phyloP scores from a whole-genome alignment of 2,113 vertebrate genomes.

The Varanus salvator region DNA sequence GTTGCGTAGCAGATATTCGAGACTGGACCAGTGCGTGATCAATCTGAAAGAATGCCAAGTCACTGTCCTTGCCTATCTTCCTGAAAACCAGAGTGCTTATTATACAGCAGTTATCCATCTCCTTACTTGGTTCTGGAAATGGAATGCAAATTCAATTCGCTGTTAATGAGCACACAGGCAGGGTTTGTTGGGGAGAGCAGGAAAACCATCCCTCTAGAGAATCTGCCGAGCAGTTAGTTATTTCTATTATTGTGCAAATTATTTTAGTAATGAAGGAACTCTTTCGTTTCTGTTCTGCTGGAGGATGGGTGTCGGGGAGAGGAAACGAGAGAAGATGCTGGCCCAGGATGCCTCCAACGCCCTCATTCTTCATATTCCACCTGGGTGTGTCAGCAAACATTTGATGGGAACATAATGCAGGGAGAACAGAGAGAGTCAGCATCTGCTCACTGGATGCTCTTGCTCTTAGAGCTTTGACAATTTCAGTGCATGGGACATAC shows the following conservation, averaged over 20 bases:
- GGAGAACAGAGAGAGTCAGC: conserved; percentile 31
- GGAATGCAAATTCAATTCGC: conserved; percentile 88
- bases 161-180: conserved; percentile 89
- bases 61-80: conserved; percentile 29
- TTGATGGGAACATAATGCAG: conserved; percentile 47
- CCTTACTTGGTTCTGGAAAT: conserved; percentile 74
- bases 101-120: conserved; percentile 60
- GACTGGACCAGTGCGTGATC: neutral
- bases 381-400: neutral
- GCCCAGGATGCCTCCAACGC: neutral
- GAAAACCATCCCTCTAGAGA: conserved; percentile 86
- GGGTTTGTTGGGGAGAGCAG: conserved; percentile 80
- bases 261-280: conserved; percentile 79
- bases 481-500: conserved; percentile 42
- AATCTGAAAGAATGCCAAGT: neutral
- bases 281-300: conserved; percentile 63
- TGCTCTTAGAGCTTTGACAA: conserved; percentile 37
- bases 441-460: conserved; percentile 19
- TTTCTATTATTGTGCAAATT: conserved; percentile 89
- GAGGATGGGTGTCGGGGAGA: neutral
- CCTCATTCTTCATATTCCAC: neutral
- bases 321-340: neutral
- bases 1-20: neutral
- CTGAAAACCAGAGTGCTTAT: conserved; percentile 58
- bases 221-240: conserved; percentile 86